Conservation (phyloP, 2,113 vertebrate species). For the Meleagris gallopavo region DNA sequence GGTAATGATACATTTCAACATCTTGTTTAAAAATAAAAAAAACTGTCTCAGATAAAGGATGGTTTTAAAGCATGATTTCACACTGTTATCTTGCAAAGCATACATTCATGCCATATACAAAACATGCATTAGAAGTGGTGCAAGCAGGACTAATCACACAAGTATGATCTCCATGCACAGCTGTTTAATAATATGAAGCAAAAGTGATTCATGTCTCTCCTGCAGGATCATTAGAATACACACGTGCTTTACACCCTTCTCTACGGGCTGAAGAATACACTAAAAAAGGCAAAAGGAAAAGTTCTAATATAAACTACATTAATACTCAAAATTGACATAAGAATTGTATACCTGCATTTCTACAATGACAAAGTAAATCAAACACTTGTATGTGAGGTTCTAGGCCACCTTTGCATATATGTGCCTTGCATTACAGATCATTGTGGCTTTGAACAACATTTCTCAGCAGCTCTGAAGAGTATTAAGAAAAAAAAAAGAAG, state of each 20-base stretch:
- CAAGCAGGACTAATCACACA: neutral
- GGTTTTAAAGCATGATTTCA: neutral
- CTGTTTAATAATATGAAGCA: neutral
- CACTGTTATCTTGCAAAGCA: neutral
- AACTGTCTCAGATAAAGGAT: neutral
- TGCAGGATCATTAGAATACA: neutral
- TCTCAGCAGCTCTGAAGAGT: neutral
- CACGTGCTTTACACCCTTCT: neutral
- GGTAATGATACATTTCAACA: neutral
- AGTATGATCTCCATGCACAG: neutral
- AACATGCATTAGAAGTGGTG: neutral
- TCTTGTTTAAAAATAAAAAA: neutral
- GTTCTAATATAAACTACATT: neutral
- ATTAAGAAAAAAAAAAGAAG: neutral
- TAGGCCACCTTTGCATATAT: neutral
- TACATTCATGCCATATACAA: neutral
- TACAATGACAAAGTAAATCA: neutral
- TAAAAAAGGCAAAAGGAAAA: neutral
- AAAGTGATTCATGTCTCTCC: neutral
- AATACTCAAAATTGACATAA: neutral
- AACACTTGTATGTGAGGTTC: neutral
- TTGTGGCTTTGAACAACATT: neutral
- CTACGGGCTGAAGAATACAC: neutral
- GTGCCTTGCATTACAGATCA: neutral
- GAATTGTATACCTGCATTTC: neutral